Base-by-base conservation (phyloP, 2,113 vertebrate species). In the Chitala chitala region DNA sequence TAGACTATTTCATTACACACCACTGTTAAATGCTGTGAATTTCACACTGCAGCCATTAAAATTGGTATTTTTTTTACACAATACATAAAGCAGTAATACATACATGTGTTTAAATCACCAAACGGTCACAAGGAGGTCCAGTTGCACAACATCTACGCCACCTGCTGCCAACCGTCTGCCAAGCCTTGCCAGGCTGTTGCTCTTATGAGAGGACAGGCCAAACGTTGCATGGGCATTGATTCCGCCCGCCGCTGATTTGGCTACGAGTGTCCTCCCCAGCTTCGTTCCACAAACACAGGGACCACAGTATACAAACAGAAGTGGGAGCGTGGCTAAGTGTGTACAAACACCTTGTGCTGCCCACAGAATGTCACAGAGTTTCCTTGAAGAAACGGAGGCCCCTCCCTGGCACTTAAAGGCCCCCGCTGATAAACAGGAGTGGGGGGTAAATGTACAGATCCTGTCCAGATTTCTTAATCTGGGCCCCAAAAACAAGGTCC, bases 321-420 rank as follows among this genome's bases (percentile, higher is more conserved):
- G 17, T n/a, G 46, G 17, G 1, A 54, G 48, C 4, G 31, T 31
- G 69, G 29, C 50, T 54, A 71, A 71, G 69, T 55, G 69, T 40
- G 20, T 55, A 54, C 69, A 71, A 71, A 55, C 31, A 71, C 31
- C 50, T n/a, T 6, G 17, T 4, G 20, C 17, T 38, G 31, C 26
- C 69, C 69, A 8, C 69, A 71, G 31, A 50, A 54, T 54, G 66
- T 51, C 66, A 50, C 15, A 3, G 22, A 69, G 66, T 69, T 69
- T 69, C 66, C 46, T 44, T 4, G 66, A 33, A 50, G 20, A 71
- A 71, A 71, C 69, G 54, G 46, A 10, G 9, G 26, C 36, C 63
- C 17, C 64, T 44, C 17, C 15, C 38, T 4, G 38, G 40, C 50
- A 53, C 50, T n/a, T 20, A 69, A 12, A 53, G 29, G 1, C 46